phyloP scores from a whole-genome alignment of 1,140 invertebrate genomes.

The Orchesella cincta region DNA sequence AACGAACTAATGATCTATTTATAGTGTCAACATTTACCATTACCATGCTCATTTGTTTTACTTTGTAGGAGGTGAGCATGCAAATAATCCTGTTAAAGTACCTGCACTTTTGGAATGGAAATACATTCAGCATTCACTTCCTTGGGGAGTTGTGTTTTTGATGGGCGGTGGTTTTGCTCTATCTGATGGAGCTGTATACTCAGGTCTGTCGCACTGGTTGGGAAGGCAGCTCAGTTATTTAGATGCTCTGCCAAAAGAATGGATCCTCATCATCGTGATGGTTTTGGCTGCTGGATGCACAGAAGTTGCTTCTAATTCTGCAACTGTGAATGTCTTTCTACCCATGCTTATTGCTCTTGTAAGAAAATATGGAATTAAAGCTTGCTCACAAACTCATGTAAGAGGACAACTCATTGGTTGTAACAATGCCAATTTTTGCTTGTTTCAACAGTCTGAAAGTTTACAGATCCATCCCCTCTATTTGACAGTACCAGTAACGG shows the following conservation, averaged over 20 bases:
- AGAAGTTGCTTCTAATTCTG: conserved; percentile 81
- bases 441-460: conserved; percentile 62
- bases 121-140: conserved; percentile 25
- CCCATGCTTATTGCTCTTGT: conserved; percentile 79
- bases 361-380: conserved; percentile 46
- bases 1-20: too few relatives aligned
- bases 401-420: background rate
- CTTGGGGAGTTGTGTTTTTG: conserved; percentile 27
- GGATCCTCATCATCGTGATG: conserved; percentile 56
- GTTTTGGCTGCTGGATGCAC: conserved; percentile 65
- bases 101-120: conserved; percentile 33
- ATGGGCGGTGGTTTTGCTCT: conserved; percentile 82
- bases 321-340: conserved; percentile 79
- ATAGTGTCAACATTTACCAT: background rate
- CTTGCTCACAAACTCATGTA: background rate
- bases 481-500: conserved; percentile 80
- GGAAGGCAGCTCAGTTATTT: conserved; percentile 62
- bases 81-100: background rate
- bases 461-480: conserved; percentile 78
- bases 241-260: conserved; percentile 52
- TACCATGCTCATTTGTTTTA: background rate
- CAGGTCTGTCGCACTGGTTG: conserved; percentile 73
- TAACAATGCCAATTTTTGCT: conserved; percentile 31
- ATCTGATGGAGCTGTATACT: conserved; percentile 75
- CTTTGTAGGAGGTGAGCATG: background rate